These are phyloP conservation scores for Steinernema khuongi DNA, from an alignment of 1,140 invertebrate genomes.

Conservation along the genomic window DNA sequence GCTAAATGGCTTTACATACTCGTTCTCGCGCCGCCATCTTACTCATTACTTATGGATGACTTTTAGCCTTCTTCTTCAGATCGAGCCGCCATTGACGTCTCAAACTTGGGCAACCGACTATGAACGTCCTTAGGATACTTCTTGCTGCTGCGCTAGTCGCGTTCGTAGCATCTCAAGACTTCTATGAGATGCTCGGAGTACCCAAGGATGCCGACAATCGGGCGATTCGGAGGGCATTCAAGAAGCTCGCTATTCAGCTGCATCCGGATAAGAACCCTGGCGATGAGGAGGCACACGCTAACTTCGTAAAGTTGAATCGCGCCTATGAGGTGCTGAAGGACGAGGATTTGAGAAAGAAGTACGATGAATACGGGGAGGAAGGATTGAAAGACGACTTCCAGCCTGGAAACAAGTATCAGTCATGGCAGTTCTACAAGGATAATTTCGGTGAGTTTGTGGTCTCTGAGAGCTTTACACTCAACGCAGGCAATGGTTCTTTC, in stretches of 20 bases:
- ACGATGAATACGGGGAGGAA: constrained; percentile 75
- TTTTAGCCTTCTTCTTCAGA: background rate
- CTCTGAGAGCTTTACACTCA: constrained; percentile 19
- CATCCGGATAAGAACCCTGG: constrained; percentile 80
- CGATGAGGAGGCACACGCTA: constrained; percentile 70
- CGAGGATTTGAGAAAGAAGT: constrained; percentile 71
- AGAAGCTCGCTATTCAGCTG: constrained; percentile 71
- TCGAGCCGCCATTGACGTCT: background rate
- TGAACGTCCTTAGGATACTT: background rate
- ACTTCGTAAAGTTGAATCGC: constrained; percentile 72
- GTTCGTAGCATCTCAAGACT: constrained; percentile 53
- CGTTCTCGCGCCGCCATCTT: background rate
- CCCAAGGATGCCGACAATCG: constrained; percentile 68
- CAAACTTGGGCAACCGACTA: background rate
- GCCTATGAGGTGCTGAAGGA: constrained; percentile 81
- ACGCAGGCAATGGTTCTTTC: background rate
- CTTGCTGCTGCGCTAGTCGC: background rate
- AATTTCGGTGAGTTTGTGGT: constrained; percentile 68
- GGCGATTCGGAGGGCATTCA: constrained; percentile 76
- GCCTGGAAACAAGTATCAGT: constrained; percentile 66
- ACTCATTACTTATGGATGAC: background rate
- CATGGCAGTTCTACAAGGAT: constrained; percentile 75
- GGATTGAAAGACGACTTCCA: constrained; percentile 65
- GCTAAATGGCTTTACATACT: background rate
- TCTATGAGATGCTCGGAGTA: constrained; percentile 71